Evolutionary conservation across 2,797 vertebrate species (phyloP).

Genomic region (Hipposideros larvatus): DNA sequence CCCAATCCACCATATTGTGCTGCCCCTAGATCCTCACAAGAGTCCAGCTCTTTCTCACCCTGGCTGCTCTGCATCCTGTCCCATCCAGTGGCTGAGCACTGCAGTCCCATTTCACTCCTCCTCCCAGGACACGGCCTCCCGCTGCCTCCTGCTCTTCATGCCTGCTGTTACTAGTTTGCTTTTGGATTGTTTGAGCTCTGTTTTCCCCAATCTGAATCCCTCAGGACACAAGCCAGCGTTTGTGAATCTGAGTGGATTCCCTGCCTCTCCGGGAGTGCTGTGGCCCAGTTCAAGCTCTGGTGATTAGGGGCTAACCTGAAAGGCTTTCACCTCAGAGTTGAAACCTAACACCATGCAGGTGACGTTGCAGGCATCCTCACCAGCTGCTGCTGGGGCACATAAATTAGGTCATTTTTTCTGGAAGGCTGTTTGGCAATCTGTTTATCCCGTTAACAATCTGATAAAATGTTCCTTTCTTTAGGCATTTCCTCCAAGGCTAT

Average conservation of each 20-base stretch:
- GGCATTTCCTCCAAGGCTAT: neutral
- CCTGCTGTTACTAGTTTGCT: neutral
- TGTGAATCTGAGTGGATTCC: neutral
- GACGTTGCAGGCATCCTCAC: neutral
- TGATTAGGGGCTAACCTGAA: neutral
- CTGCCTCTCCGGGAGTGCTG: neutral
- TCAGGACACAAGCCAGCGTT: neutral
- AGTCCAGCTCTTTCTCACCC: neutral
- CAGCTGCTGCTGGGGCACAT: neutral
- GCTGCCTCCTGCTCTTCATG: neutral
- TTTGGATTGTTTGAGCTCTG: neutral
- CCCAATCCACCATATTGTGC: no score
- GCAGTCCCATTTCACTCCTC: no score
- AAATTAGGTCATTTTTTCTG: slow-evolving; percentile 16
- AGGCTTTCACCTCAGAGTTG: neutral
- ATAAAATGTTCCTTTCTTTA: neutral
- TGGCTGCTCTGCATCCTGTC: neutral
- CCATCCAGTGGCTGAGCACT: neutral
- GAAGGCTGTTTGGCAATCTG: neutral
- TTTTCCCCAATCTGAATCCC: neutral
- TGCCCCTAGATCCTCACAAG: neutral
- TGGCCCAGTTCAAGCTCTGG: neutral
- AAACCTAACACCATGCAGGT: neutral
- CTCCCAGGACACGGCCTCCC: neutral
- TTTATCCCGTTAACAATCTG: neutral